Base-by-base conservation (phyloP, 1,140 invertebrate species). In the Drosophila pachea region DNA sequence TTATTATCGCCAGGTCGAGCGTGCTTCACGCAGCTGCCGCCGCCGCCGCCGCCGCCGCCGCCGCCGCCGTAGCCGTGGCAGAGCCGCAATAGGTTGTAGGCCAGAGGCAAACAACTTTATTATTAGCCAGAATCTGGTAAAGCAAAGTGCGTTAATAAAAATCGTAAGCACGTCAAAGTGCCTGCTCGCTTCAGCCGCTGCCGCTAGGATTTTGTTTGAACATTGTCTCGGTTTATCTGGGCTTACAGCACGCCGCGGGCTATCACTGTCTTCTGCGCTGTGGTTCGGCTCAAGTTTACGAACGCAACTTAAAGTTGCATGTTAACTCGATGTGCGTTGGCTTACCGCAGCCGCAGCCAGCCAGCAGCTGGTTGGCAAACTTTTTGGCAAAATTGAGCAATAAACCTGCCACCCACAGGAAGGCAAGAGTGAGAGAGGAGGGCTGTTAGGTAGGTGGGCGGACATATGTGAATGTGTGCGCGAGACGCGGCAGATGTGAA, bases 281-380 rank as follows among this genome's bases (percentile, higher is more conserved):
- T 59, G 61, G 40, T 59, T 52, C 58, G 59, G 62, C 78, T 83
- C 65, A 73, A 83, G 79, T 83, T 84, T 70, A 35, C 68, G 32
- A 79, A 83, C 84, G 81, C 79, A 86, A 76, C 76, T 66, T 68
- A 74, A 83, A 83, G 78, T 79, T 83, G 79, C 79, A 83, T 83
- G 78, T 84, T 84, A 83, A 78, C 76, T 73, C 72, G 64, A 68
- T 71, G 78, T 81, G 78, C 74, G 62, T 83, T 58, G 78, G 78
- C 71, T 77, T 58, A 58, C 60, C 68, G 49, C 65, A 62, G 76
- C 11, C 43, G 11, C 43, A 36, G 49, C 35, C 7, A 4, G 31
- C 9, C 7, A 3, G 33, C 35, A 43, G 67, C 70, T 71, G 78
- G 69, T 74, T 74, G 74, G 67, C 63, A 79, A 83, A 83, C 60